A percentile compares a stretch with the other conserved stretches of the same genome.
Conservation (phyloP, 2,888 invertebrate genomes). For the Thymelicus sylvestris region DNA sequence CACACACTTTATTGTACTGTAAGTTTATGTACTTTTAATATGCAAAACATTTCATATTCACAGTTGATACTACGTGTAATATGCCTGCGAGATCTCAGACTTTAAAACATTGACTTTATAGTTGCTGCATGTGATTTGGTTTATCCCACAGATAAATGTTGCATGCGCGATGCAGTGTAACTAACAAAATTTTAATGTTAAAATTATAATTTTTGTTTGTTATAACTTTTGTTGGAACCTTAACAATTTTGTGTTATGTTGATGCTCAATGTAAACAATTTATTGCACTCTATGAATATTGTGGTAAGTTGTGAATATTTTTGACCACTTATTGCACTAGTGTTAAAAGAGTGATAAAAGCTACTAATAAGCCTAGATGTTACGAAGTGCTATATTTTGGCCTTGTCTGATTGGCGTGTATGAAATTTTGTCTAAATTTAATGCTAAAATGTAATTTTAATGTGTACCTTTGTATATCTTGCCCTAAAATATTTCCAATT, state of each 20-base stretch:
- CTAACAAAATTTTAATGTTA: conserved; percentile 8
- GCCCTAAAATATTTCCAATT: conserved; percentile 33
- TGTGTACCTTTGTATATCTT: conserved; percentile 31
- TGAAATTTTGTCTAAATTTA: conserved; percentile 12
- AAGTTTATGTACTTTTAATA: neutral
- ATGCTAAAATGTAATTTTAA: conserved; percentile 17
- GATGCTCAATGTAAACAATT: conserved; percentile 27
- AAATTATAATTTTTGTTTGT: neutral
- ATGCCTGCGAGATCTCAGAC: too few species aligned
- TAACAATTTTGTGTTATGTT: conserved; percentile 26
- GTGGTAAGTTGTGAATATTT: conserved; percentile 12
- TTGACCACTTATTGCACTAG: conserved; percentile 15
- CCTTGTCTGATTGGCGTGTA: conserved; percentile 14
- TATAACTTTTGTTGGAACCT: neutral
- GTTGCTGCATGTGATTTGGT: conserved; percentile 10
- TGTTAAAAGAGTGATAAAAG: conserved; percentile 10
- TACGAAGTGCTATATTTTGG: conserved; percentile 7
- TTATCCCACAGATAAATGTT: conserved; percentile 7
- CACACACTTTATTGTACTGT: too few species aligned
- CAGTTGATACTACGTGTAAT: neutral
- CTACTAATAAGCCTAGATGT: conserved; percentile 1
- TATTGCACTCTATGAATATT: conserved; percentile 19
- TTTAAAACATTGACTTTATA: neutral
- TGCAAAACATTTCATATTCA: neutral
- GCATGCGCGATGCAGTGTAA: conserved; percentile 24